These are phyloP conservation scores for Rhineura floridana DNA, from an alignment of 2,113 vertebrate species.

Conservation along the genomic window DNA sequence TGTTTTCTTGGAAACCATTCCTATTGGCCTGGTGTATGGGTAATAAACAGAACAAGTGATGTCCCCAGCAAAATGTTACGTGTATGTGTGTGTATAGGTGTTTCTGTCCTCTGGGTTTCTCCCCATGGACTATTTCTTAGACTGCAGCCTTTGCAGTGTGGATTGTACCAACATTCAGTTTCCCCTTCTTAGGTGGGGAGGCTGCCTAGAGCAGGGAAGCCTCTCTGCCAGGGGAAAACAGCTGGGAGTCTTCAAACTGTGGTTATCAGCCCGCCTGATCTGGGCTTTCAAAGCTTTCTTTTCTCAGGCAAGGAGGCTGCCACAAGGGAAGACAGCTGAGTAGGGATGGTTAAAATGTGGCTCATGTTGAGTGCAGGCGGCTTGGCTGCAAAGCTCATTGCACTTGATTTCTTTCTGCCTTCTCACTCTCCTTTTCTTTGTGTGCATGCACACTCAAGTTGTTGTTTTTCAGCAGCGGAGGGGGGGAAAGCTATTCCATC, in stretches of 20 bases:
- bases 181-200: neutral
- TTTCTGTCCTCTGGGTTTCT: neutral
- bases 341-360: neutral
- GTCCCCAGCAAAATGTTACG: neutral
- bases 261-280: no score
- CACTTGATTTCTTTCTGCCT: neutral
- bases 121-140: neutral
- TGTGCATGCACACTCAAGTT: neutral
- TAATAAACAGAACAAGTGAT: neutral
- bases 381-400: neutral
- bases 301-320: neutral
- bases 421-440: neutral
- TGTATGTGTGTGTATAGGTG: neutral
- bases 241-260: neutral
- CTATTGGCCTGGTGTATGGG: neutral
- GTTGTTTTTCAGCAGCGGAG: no score
- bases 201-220: neutral
- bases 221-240: neutral
- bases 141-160: neutral
- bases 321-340: neutral
- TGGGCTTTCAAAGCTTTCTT: neutral
- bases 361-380: neutral
- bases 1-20: constrained; percentile 9
- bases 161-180: neutral
- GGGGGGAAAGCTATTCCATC: no score